These are phyloP conservation scores for Perizoma affinitatum DNA, from an alignment of 2,888 invertebrate species.

Conservation along the genomic window DNA sequence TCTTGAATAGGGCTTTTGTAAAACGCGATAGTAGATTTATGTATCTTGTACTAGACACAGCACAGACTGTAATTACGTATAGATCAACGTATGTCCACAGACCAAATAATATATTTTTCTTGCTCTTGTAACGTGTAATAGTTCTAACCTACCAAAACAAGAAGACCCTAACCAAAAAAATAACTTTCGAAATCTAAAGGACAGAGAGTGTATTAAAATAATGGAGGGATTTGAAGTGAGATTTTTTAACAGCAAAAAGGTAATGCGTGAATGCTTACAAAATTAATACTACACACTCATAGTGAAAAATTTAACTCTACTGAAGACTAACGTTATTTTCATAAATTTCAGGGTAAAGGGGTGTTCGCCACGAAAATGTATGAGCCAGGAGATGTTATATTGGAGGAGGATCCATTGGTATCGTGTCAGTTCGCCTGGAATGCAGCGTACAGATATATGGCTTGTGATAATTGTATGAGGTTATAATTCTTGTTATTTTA, in stretches of 20 bases:
- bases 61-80: no score
- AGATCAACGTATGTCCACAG: no score
- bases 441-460: slow-evolving; percentile 91
- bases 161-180: no score
- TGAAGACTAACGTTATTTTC: neutral
- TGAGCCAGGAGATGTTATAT: slow-evolving; percentile 89
- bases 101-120: no score
- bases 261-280: slow-evolving; percentile 34
- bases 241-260: slow-evolving; percentile 71
- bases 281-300: no score
- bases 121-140: no score
- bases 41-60: no score
- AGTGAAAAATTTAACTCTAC: neutral
- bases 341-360: slow-evolving; percentile 89
- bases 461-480: slow-evolving; percentile 96
- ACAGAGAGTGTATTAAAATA: neutral
- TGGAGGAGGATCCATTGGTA: slow-evolving; percentile 95
- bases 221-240: slow-evolving; percentile 76
- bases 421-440: slow-evolving; percentile 98
- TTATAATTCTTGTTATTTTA: slow-evolving; percentile 50
- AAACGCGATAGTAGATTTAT: no score
- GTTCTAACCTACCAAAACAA: no score
- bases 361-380: slow-evolving; percentile 89
- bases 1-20: no score
- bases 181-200: no score